Conservation (phyloP, 2,888 invertebrate species). For the Latrodectus hesperus region DNA sequence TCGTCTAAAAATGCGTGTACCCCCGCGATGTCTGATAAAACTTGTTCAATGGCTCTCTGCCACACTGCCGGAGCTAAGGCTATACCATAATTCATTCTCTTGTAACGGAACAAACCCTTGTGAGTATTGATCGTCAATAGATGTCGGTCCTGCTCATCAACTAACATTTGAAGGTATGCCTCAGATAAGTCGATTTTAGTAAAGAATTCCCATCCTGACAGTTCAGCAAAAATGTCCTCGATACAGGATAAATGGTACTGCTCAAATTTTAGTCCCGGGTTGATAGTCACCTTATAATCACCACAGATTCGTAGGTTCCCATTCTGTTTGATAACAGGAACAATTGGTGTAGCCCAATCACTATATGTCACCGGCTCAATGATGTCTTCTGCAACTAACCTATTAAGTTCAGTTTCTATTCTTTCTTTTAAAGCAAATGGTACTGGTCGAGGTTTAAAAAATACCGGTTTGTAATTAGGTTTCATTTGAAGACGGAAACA, state of each 20-base stretch:
- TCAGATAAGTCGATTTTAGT: conserved; percentile 71
- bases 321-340: conserved; percentile 40
- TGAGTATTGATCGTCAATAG: conserved; percentile 72
- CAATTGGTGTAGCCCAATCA: conserved; percentile 43
- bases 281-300: too few relatives aligned
- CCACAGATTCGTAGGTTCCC: too few relatives aligned
- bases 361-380: conserved; percentile 47
- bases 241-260: too few relatives aligned
- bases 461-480: conserved; percentile 45
- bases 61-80: conserved; percentile 74
- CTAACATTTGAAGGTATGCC: conserved; percentile 74
- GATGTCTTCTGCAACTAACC: conserved; percentile 43
- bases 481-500: conserved; percentile 45
- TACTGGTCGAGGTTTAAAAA: conserved; percentile 45
- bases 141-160: conserved; percentile 72
- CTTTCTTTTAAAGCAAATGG: conserved; percentile 46
- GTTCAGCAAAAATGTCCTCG: too few relatives aligned
- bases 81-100: conserved; percentile 73
- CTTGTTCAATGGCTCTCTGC: too few relatives aligned
- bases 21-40: too few relatives aligned
- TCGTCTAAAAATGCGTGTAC: too few relatives aligned
- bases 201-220: too few relatives aligned
- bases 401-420: conserved; percentile 43
- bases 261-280: too few relatives aligned
- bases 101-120: conserved; percentile 72